These are phyloP conservation scores for Pseudolaguvia tuberculata DNA, from an alignment of 2,113 vertebrate species.

Conservation along the genomic window DNA sequence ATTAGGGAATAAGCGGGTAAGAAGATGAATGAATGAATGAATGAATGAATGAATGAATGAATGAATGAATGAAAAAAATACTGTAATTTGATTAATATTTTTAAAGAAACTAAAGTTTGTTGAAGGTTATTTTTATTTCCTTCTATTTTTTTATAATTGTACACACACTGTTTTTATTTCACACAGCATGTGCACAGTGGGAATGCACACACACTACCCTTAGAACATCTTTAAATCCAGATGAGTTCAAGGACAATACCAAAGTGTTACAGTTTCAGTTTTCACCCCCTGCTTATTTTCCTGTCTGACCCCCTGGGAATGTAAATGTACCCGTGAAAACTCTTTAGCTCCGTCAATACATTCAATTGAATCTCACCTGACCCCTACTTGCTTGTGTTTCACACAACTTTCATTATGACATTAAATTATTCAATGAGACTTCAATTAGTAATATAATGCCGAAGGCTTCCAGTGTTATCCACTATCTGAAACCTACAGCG, in stretches of 20 bases:
- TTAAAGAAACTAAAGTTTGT: too few relatives aligned
- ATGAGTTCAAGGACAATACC: background rate
- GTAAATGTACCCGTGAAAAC: background rate
- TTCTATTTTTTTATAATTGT: too few relatives aligned
- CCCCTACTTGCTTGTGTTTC: background rate
- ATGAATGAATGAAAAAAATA: background rate
- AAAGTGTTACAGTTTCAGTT: background rate
- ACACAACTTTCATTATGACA: constrained; percentile 17
- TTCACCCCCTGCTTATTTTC: constrained; percentile 13
- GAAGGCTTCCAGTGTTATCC: background rate
- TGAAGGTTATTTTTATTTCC: too few relatives aligned
- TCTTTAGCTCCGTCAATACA: constrained; percentile 11
- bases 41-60: background rate
- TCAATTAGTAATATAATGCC: constrained; percentile 11
- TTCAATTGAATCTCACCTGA: constrained; percentile 14
- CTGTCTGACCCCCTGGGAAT: constrained; percentile 9
- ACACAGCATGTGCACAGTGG: background rate
- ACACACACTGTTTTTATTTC: too few relatives aligned
- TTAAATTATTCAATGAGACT: constrained; percentile 23
- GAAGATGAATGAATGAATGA: too few relatives aligned
- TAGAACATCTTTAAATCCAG: background rate
- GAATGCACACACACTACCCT: background rate
- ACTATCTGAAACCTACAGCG: background rate
- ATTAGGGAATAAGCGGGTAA: too few relatives aligned
- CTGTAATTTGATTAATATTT: too few relatives aligned